Base-by-base conservation (phyloP, 2,113 vertebrate genomes). In the Boulengeromyrus knoepffleri region DNA sequence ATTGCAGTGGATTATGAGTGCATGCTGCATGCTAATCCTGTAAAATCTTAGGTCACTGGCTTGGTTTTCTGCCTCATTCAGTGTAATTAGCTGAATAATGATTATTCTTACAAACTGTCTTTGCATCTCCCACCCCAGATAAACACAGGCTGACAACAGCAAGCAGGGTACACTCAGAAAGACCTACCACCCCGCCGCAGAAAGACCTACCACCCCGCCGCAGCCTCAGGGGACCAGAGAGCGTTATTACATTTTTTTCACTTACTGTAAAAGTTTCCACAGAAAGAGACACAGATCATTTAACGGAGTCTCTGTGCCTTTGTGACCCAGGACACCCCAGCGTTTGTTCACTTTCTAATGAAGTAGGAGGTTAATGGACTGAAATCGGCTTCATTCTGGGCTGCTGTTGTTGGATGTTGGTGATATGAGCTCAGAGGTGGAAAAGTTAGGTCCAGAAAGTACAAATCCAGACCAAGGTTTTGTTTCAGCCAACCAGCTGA, bases 341-440 rank as follows among this genome's bases (percentile, higher is more conserved):
- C 58, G 27, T n/a, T 27, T 62, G 8, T 27, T 62, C 21, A 62
- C 74, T 45, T 21, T 21, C 39, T 97, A 97, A 97, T 97, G 96
- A 96, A 96, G 92, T 94, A 91, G 89, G 90, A 92, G 93, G 93
- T 95, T 96, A 97, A 97, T 96, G 95, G 94, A 92, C 96, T 94
- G 94, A 94, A 96, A 96, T 94, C 96, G 95, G 95, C 94, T 94
- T 92, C 94, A 95, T 92, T 93, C 91, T 90, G 91, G 88, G 91
- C 92, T 92, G 2, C 93, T 89, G 92, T 95, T 93, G 93, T 83
- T 89, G 92, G 91, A 93, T 92, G 92, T 91, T 92, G 92, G 94
- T 92, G 93, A 94, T 93, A 93, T 94, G 94, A 94, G 90, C 21
- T 56, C 53, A 56, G 53, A 21, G 19, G 53, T 56, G 19, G 19